Base-by-base conservation (phyloP, 2,113 vertebrate species). In the Vanacampus margaritifer region DNA sequence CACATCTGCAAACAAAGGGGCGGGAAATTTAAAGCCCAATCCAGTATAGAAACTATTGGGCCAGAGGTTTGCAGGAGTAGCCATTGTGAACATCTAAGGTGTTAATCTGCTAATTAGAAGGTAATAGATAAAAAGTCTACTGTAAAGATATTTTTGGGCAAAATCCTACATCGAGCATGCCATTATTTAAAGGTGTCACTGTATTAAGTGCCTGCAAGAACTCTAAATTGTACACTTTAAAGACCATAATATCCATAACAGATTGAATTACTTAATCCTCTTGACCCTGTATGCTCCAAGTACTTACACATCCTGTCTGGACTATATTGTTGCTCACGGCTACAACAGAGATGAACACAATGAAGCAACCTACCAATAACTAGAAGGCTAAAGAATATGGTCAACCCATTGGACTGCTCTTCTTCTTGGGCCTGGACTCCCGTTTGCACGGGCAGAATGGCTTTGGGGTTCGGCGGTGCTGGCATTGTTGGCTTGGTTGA, bases 361-460 rank as follows among this genome's bases (percentile, higher is more conserved):
- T 37, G 13, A 13, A 60, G 5, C 5, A 39, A 91, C 88, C 84
- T 83, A 99, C 97, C 97, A 85, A 99, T 89, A 60, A 99, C 95
- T 3, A 99, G 93, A 65, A 99, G 94, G 71, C 93, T 98, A 90
- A 99, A 99, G 89, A 99, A 99, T 61, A 99, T 99, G 0, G 94
- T 97, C 96, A 99, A 93, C 77, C 97, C 97, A 1, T 93, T 99
- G 0, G 97, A 99, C 83, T 98, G 97, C 43, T 98, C 97, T 87
- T 99, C 97, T 69, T 98, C 96, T 86, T 98, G 97, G 1, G 97
- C 97, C 74, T 98, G 93, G 68, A 95, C 95, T 26, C 97, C 97
- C 0, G 95, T 98, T 87, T 98, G 95, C 28, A 95, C 94, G 0
- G 96, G 96, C 5, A 99, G 91, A 77, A 99, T 98, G 45, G 95